Percentiles rank a stretch among this genome's conserved stretches.
These are phyloP conservation scores for Chironex yamaguchii DNA, from an alignment of 30 jellyfish, hydroid and myxozoan genomes.

Conservation along the genomic window DNA sequence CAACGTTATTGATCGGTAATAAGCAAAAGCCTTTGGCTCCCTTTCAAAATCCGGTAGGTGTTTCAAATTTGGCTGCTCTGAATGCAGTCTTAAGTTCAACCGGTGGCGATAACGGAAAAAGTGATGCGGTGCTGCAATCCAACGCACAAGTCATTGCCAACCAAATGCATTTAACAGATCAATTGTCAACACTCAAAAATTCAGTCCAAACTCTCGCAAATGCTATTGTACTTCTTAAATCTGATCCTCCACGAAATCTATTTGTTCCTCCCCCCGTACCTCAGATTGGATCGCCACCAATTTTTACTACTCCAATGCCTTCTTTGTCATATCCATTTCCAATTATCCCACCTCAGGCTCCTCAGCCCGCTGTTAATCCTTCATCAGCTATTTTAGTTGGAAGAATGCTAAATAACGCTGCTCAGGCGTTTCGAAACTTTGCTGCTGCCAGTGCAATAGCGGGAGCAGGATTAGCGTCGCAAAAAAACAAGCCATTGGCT, in stretches of 20 bases:
- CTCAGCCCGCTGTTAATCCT: constrained; percentile 6
- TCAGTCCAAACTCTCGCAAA: constrained; percentile 50
- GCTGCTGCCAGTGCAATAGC: constrained; percentile 56
- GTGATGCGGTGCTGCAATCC: not conserved
- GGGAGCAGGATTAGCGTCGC: constrained; percentile 28
- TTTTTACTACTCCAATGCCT: constrained; percentile 15
- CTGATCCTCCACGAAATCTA: not conserved
- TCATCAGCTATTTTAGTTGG: constrained; percentile 62
- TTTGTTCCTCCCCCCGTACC: constrained; percentile 13
- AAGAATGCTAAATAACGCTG: constrained; percentile 67
- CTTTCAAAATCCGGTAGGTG: too few species aligned
- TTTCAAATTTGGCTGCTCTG: too few species aligned
- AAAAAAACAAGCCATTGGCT: constrained; percentile 23
- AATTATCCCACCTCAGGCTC: constrained; percentile 34
- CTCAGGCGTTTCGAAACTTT: constrained; percentile 57
- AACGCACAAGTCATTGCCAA: not conserved
- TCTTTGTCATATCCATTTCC: constrained; percentile 64
- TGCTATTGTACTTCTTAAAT: not conserved
- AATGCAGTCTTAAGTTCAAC: too few species aligned
- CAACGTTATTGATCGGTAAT: too few species aligned
- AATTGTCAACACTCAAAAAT: not conserved
- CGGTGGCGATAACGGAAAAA: not conserved
- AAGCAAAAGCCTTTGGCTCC: too few species aligned
- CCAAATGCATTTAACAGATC: not conserved
- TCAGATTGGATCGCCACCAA: constrained; percentile 38